phyloP scores from a whole-genome alignment of 2,113 vertebrate genomes.

The Oryzias woworae region DNA sequence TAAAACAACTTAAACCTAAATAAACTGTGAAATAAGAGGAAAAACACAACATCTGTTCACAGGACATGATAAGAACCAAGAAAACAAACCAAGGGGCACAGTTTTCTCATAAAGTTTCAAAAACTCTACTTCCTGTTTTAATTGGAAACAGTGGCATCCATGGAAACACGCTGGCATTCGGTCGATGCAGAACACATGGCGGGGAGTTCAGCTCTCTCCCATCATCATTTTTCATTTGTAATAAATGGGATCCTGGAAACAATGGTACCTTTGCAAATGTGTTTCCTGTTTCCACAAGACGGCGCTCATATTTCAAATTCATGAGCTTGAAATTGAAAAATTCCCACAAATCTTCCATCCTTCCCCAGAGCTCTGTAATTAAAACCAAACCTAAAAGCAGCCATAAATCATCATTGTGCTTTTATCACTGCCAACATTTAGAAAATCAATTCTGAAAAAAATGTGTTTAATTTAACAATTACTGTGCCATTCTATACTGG shows the following conservation, averaged over 20 bases:
- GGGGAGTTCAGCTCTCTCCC: slow-evolving; percentile 1
- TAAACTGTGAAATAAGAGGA: too few species aligned
- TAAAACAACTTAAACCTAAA: too few species aligned
- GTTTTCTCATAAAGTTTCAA: too few species aligned
- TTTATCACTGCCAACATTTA: not conserved
- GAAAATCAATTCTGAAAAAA: slow-evolving; percentile 1
- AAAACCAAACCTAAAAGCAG: slow-evolving; percentile 15
- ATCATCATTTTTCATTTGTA: not conserved
- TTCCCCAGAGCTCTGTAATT: slow-evolving; percentile 10
- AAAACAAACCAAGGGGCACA: too few species aligned
- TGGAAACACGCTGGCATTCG: too few species aligned
- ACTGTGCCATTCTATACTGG: not conserved
- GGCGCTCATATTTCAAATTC: slow-evolving; percentile 13
- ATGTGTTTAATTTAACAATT: slow-evolving; percentile 1
- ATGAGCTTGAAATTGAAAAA: slow-evolving; percentile 17
- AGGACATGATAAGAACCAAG: too few species aligned
- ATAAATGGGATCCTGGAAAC: not conserved
- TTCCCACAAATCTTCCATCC: slow-evolving; percentile 9
- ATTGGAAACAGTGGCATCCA: too few species aligned
- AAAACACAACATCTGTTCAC: too few species aligned
- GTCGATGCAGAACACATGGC: too few species aligned
- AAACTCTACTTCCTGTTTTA: too few species aligned
- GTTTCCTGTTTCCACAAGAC: slow-evolving; percentile 3
- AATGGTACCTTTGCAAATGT: slow-evolving; percentile 6
- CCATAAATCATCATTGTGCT: slow-evolving; percentile 3